Conservation (phyloP, 2,797 vertebrate genomes). For the Squalus acanthias region DNA sequence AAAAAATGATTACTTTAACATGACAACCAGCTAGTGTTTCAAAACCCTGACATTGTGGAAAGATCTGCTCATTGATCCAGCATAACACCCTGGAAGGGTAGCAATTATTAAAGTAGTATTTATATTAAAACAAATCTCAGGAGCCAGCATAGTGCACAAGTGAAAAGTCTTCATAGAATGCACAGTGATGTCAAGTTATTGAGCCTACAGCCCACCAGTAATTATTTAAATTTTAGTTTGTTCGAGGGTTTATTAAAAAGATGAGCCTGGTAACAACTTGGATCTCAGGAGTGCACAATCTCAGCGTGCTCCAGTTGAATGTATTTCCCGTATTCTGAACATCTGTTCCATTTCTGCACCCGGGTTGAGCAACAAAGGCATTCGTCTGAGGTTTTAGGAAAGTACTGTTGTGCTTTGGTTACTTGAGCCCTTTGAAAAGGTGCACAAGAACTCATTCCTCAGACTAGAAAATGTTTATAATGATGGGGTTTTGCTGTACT, state of each 20-base stretch:
- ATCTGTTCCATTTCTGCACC: not conserved
- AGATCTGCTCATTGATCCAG: not conserved
- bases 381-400: not conserved
- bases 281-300: not conserved
- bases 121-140: not conserved
- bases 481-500: conserved; percentile 65
- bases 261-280: not conserved
- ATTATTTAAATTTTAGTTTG: not conserved
- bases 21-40: not conserved
- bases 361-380: not conserved
- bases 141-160: not conserved
- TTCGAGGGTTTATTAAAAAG: not conserved
- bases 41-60: not conserved
- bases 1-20: not conserved
- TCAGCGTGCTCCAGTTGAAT: not conserved
- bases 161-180: not conserved
- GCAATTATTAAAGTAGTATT: not conserved
- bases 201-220: not conserved
- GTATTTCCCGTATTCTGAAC: not conserved
- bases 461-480: not conserved
- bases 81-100: not conserved
- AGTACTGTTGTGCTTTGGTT: not conserved
- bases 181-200: not conserved
- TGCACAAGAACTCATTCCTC: not conserved
- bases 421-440: not conserved